Conservation (phyloP, 2,888 invertebrate genomes). For the Endomychus coccineus region DNA sequence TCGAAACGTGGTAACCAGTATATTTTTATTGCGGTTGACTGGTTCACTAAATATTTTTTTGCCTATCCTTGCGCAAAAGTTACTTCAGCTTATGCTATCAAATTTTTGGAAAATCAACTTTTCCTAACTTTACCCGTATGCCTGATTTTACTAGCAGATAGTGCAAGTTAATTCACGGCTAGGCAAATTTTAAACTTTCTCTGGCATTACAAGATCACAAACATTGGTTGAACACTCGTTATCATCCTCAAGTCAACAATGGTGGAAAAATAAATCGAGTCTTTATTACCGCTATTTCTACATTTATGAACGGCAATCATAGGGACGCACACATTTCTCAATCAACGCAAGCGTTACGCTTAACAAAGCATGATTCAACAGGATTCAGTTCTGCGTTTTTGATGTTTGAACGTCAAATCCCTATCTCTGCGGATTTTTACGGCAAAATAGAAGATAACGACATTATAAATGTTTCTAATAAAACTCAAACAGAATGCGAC, state of each 20-base stretch:
- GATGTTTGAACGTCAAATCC: neutral
- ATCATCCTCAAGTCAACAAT: constrained; percentile 2
- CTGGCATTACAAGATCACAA: neutral
- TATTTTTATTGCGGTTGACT: too few relatives aligned
- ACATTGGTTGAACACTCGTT: constrained; percentile 1
- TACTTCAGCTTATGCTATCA: too few relatives aligned
- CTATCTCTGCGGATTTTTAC: neutral
- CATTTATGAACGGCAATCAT: too few relatives aligned
- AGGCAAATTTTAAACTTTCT: too few relatives aligned
- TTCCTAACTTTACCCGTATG: too few relatives aligned
- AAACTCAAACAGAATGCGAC: neutral
- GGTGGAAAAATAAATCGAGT: constrained; percentile 1
- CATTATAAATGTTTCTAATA: neutral
- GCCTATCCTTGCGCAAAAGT: too few relatives aligned
- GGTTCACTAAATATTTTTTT: too few relatives aligned
- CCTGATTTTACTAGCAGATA: too few relatives aligned
- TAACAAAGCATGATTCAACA: neutral
- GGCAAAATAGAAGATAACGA: neutral
- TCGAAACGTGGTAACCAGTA: too few relatives aligned
- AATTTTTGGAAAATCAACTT: too few relatives aligned
- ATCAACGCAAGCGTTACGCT: neutral
- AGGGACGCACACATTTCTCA: too few relatives aligned
- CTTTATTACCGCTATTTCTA: neutral
- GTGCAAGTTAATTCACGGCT: too few relatives aligned
- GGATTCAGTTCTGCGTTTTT: neutral